Conservation (phyloP, 2,888 invertebrate species). For the Protophormia terraenovae region DNA sequence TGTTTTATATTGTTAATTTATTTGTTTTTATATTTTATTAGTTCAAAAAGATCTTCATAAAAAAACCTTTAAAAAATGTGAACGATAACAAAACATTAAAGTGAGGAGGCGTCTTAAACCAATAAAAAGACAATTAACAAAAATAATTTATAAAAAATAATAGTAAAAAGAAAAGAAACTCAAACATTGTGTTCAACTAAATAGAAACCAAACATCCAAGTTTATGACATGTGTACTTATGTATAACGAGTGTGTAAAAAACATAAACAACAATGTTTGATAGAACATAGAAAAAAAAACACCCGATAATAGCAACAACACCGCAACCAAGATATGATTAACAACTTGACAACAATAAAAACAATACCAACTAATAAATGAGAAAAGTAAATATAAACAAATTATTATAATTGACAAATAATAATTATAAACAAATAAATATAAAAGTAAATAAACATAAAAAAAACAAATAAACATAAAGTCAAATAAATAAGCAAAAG, state of each 20-base stretch:
- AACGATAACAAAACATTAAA: conserved; percentile 25
- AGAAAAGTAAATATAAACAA: conserved; percentile 51
- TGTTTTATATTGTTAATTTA: background rate
- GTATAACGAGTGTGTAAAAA: background rate
- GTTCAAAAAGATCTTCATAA: background rate
- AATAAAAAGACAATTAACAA: conserved; percentile 47
- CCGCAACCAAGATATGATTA: conserved; percentile 32
- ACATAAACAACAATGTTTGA: conserved; percentile 1
- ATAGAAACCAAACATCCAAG: background rate
- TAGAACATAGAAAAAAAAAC: background rate
- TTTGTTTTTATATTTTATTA: conserved; percentile 5
- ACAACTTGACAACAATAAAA: conserved; percentile 27
- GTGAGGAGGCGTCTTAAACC: conserved; percentile 37
- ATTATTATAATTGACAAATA: conserved; percentile 56
- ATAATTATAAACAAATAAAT: conserved; percentile 42
- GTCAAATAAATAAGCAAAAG: conserved; percentile 20
- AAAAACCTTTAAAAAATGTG: background rate
- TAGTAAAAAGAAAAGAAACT: background rate
- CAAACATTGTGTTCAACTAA: background rate
- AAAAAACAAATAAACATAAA: conserved; percentile 1
- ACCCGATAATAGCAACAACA: background rate
- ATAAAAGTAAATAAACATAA: conserved; percentile 21
- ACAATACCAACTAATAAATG: conserved; percentile 30
- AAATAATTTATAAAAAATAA: conserved; percentile 7
- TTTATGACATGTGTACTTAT: conserved; percentile 8